Percentiles rank a stretch among this genome's conserved stretches.
These are phyloP conservation scores for Bucco capensis DNA, from an alignment of 2,113 vertebrate species.

Conservation along the genomic window DNA sequence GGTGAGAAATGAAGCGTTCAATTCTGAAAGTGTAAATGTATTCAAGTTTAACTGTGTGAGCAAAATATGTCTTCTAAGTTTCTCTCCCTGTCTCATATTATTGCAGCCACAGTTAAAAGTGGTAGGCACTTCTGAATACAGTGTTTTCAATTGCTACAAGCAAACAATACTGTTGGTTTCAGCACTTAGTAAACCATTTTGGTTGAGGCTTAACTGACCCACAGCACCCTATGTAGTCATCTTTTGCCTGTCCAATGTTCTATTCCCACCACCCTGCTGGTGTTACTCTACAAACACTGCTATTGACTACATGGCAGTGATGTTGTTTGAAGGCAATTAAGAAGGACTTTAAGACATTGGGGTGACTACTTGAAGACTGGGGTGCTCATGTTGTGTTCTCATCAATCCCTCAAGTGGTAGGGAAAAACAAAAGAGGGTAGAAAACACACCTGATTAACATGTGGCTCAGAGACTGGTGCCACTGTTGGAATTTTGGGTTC, in stretches of 20 bases:
- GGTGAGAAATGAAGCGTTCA: slow-evolving; percentile 32
- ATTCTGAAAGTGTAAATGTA: slow-evolving; percentile 34
- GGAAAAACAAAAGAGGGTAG: no score
- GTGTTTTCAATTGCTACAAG: not conserved
- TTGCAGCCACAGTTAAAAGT: not conserved
- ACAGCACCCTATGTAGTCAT: not conserved
- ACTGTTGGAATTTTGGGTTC: no score
- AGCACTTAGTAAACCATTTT: not conserved
- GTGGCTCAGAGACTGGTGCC: no score
- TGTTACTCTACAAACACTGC: not conserved
- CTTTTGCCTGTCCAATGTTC: not conserved
- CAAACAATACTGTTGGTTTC: not conserved
- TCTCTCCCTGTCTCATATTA: not conserved
- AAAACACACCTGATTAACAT: no score
- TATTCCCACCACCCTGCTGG: not conserved
- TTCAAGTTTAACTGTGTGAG: not conserved
- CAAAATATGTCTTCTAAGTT: not conserved
- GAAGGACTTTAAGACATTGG: no score
- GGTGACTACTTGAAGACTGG: no score
- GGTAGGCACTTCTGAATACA: not conserved
- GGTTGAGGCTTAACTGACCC: not conserved
- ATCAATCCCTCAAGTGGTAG: no score
- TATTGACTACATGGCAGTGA: not conserved
- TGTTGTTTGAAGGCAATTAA: not conserved
- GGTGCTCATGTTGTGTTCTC: no score